A percentile compares a stretch with the other conserved stretches of the same genome.
Conservation (phyloP, 1,140 invertebrate genomes). For the Brachionus plicatilis region DNA sequence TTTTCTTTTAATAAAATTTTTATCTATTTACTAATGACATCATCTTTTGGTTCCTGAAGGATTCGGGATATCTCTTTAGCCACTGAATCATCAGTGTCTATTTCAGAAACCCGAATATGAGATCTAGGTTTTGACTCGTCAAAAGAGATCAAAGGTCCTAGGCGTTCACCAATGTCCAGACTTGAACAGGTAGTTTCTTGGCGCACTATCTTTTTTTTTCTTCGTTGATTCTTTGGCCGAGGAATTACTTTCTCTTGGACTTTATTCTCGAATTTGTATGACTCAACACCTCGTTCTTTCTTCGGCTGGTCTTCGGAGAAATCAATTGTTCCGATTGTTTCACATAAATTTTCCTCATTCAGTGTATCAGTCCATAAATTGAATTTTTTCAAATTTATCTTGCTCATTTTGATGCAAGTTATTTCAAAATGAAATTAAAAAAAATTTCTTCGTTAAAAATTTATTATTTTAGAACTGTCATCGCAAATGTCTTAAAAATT, state of each 20-base stretch:
- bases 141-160: conserved; percentile 1
- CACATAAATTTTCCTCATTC: conserved; percentile 26
- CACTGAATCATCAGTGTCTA: conserved; percentile 42
- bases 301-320: not conserved
- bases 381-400: conserved; percentile 27
- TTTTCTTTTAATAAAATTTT: not conserved
- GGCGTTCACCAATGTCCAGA: not conserved
- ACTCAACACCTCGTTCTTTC: conserved; percentile 18
- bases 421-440: not conserved
- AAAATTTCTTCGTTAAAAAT: not conserved
- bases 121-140: conserved; percentile 36
- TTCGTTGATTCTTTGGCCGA: not conserved
- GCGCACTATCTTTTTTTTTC: not conserved
- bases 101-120: conserved; percentile 42
- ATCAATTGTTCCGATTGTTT: not conserved
- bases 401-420: not conserved
- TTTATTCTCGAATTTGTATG: conserved; percentile 3
- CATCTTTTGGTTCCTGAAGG: conserved; percentile 46
- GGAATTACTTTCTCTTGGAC: not conserved
- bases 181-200: not conserved
- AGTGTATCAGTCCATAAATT: conserved; percentile 11
- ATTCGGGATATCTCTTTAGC: conserved; percentile 43
- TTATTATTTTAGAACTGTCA: not conserved
- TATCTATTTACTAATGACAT: conserved; percentile 45
- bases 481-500: not conserved